A percentile compares a stretch with the other conserved stretches of the same genome.
Conservation (phyloP, 2,888 invertebrate genomes). For the Microplitis manilae region DNA sequence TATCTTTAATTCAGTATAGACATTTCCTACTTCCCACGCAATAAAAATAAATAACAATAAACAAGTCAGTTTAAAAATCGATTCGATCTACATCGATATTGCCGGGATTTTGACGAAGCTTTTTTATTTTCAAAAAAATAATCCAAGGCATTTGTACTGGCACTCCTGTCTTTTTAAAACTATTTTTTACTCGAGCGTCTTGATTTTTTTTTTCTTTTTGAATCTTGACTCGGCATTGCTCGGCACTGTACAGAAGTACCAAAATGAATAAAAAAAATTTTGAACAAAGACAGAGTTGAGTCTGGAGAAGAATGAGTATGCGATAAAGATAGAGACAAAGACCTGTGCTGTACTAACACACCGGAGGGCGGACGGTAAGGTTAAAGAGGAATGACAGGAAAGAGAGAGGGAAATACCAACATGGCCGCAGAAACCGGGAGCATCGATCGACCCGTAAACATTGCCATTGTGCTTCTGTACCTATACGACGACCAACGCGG, state of each 20-base stretch:
- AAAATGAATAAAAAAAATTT: background rate
- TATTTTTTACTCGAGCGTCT: background rate
- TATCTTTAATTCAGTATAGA: background rate
- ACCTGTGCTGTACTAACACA: background rate
- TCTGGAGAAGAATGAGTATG: background rate
- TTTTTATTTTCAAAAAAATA: background rate
- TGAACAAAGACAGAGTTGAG: background rate
- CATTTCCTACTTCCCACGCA: background rate
- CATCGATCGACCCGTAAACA: conserved; percentile 52
- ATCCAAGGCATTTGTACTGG: background rate
- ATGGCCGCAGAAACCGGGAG: conserved; percentile 49
- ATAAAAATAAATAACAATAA: background rate
- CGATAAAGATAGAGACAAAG: conserved; percentile 2
- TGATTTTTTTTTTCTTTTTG: background rate
- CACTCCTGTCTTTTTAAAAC: conserved; percentile 10
- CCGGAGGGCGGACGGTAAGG: conserved; percentile 14
- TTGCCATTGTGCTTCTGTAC: conserved; percentile 37
- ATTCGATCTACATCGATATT: no score
- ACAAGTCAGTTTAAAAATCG: no score
- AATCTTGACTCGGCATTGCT: no score
- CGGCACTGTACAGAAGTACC: no score
- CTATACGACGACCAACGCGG: background rate
- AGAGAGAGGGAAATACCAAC: conserved; percentile 33
- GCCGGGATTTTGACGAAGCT: no score
- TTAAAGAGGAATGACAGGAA: conserved; percentile 26